These are phyloP conservation scores for Aethes cnicana DNA, from an alignment of 2,888 invertebrate species.

Conservation along the genomic window DNA sequence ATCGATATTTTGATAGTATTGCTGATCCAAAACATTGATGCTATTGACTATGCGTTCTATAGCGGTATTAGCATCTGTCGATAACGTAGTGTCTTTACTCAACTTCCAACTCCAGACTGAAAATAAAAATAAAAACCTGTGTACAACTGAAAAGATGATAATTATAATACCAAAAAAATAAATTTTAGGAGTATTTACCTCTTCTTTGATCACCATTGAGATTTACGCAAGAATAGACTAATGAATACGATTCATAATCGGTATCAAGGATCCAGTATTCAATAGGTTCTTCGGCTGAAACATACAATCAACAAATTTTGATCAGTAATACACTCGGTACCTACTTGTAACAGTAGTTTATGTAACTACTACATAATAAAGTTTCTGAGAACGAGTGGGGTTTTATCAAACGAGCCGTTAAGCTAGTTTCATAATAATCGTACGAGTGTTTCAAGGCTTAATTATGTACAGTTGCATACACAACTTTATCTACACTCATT, in stretches of 20 bases:
- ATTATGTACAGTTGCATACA: too few relatives aligned
- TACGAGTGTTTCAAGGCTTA: too few relatives aligned
- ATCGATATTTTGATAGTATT: slow-evolving; percentile 44
- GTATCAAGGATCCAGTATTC: slow-evolving; percentile 73
- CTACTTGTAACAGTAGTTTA: too few relatives aligned
- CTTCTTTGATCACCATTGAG: slow-evolving; percentile 60
- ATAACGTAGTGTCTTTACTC: slow-evolving; percentile 46
- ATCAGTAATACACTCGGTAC: too few relatives aligned
- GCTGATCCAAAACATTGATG: slow-evolving; percentile 46
- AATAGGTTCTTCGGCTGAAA: slow-evolving; percentile 45
- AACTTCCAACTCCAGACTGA: slow-evolving; percentile 56
- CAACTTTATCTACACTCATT: too few relatives aligned
- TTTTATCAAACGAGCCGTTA: too few relatives aligned
- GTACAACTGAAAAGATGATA: background rate
- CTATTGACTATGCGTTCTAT: slow-evolving; percentile 44
- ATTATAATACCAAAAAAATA: background rate
- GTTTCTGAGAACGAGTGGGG: too few relatives aligned
- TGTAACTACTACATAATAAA: too few relatives aligned
- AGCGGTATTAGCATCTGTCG: slow-evolving; percentile 30
- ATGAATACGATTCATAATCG: slow-evolving; percentile 83
- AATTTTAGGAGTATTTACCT: slow-evolving; percentile 45
- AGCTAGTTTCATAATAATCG: too few relatives aligned
- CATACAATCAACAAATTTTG: too few relatives aligned
- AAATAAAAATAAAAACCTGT: background rate
- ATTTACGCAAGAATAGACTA: slow-evolving; percentile 85